Conservation (phyloP, 2,113 vertebrate genomes). For the Isurus oxyrinchus region DNA sequence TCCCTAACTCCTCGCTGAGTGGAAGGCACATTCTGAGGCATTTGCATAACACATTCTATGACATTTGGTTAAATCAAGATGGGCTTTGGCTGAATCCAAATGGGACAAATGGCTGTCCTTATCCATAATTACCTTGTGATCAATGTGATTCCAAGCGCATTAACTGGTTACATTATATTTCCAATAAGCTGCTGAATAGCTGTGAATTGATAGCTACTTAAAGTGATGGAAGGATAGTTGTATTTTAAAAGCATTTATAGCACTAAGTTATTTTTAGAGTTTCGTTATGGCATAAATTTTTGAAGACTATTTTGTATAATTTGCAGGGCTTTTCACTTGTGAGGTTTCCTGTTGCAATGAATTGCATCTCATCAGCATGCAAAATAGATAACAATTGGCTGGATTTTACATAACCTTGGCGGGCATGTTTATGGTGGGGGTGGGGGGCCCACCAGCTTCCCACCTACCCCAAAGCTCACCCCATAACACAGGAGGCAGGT, state of each 20-base stretch:
- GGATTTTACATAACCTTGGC: too few relatives aligned
- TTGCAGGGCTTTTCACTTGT: not conserved
- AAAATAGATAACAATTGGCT: not conserved
- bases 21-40: not conserved
- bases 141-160: not conserved
- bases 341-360: not conserved
- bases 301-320: not conserved
- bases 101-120: not conserved
- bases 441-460: too few relatives aligned
- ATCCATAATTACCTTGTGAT: not conserved
- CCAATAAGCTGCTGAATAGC: not conserved
- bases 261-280: not conserved
- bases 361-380: not conserved
- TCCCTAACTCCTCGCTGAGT: not conserved
- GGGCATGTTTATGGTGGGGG: too few relatives aligned
- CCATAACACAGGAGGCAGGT: too few relatives aligned
- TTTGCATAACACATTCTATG: constrained; percentile 9
- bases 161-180: not conserved
- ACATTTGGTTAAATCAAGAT: not conserved
- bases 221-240: not conserved
- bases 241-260: not conserved
- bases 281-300: not conserved
- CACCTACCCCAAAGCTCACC: too few relatives aligned
- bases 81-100: not conserved
- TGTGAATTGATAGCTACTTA: not conserved